These are phyloP conservation scores for Neomicropteryx cornuta DNA, from an alignment of 1,140 invertebrate species.

Conservation along the genomic window DNA sequence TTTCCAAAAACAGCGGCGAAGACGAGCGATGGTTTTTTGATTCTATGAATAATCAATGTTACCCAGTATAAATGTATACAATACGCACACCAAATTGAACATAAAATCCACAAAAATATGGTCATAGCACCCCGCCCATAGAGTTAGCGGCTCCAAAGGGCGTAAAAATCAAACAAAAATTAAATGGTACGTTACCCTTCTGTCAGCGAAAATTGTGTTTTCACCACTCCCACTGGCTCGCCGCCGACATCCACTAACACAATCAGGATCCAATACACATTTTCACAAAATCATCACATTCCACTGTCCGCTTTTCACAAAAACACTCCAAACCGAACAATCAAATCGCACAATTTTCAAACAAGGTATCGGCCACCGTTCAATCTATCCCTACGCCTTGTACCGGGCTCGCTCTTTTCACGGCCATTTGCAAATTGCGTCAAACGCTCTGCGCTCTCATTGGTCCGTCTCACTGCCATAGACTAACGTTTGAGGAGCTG, in stretches of 20 bases:
- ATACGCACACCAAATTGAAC: too few relatives aligned
- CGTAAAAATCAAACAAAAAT: conserved; percentile 21
- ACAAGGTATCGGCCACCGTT: conserved; percentile 33
- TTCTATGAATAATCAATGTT: too few relatives aligned
- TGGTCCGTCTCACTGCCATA: too few relatives aligned
- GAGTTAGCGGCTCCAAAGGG: too few relatives aligned
- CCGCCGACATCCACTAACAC: conserved; percentile 32
- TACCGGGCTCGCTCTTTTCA: conserved; percentile 34
- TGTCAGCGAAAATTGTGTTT: conserved; percentile 33
- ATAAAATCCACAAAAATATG: too few relatives aligned
- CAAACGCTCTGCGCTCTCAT: conserved; percentile 33
- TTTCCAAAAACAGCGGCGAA: too few relatives aligned
- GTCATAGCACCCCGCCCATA: too few relatives aligned
- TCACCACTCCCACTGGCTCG: conserved; percentile 31
- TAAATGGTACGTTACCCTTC: conserved; percentile 37
- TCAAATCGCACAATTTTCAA: conserved; percentile 35
- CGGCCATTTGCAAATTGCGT: conserved; percentile 43
- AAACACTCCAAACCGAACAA: conserved; percentile 32
- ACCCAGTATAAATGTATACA: too few relatives aligned
- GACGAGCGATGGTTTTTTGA: too few relatives aligned
- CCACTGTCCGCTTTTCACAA: conserved; percentile 28
- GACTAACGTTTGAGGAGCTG: too few relatives aligned
- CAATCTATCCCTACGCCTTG: conserved; percentile 35
- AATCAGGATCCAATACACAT: conserved; percentile 40
- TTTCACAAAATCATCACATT: conserved; percentile 42